Evolutionary conservation across 2,797 vertebrate genomes (phyloP), one percentile per base, ranked within the genome.

Genomic region (Amphiprion clarkii): DNA sequence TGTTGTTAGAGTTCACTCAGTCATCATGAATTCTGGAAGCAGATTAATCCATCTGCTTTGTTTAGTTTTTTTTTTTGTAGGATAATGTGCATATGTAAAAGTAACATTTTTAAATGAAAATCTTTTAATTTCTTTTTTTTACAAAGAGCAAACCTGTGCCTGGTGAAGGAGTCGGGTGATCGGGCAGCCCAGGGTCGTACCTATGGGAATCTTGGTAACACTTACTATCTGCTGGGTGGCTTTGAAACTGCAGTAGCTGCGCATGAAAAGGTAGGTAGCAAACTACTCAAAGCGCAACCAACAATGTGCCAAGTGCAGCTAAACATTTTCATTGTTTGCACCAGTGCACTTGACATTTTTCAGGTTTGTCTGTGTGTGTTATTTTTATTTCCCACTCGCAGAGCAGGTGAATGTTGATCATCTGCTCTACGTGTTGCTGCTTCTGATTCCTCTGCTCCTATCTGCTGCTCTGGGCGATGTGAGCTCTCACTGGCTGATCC

Each of bases 201-300:
- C 71, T 98, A 96, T 57, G 98, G 98, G 44, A 99, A 99, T 85
- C 95, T 99, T 46, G 98, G 98, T 21, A 99, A 99, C 90, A 97
- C 97, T 0, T 96, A 98, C 83, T 99, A 99, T 84, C 95, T 99
- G 68, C 95, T 99, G 54, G 97, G 98, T 51, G 97, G 97, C 91
- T 99, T 99, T 91, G 92, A 96, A 85, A 95, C 93, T 1, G 97
- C 98, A 0, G 95, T 98, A 27, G 91, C 93, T 74, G 97, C 97
- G 55, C 98, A 99, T 16, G 97, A 98, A 87, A 97, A 99, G 96
- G 98, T 99, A 78, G 4, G 72, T 6, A 17, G 14, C 16, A 1
- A 55, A 40, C 12, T 0, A 25, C 6, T 12, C 19, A 42, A 7
- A n/a, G 4, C 1, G 5, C 5, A 33, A 33, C 31, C 31, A 33